These are phyloP conservation scores for Thera obeliscata DNA, from an alignment of 2,888 invertebrate genomes.

Conservation along the genomic window DNA sequence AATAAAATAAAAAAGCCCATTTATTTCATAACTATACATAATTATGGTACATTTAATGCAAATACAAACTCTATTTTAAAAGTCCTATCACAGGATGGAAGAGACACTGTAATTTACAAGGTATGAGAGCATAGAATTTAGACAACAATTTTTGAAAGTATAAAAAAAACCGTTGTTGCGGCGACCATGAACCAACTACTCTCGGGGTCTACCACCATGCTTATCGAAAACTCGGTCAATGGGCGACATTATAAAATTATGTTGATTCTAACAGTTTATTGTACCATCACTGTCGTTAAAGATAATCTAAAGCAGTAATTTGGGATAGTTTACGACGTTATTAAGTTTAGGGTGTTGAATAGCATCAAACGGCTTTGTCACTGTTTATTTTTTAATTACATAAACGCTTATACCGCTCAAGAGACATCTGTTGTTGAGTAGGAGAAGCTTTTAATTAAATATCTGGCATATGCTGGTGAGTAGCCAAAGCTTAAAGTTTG, in stretches of 20 bases:
- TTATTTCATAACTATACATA: no score
- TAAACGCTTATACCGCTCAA: neutral
- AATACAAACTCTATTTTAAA: no score
- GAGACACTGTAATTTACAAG: no score
- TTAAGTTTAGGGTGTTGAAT: constrained; percentile 19
- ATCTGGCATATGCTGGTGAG: constrained; percentile 7
- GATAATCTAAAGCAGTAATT: constrained; percentile 29
- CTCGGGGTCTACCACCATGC: neutral
- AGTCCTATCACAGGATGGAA: no score
- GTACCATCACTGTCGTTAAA: constrained; percentile 13
- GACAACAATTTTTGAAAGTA: no score
- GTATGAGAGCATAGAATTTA: no score
- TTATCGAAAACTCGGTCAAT: constrained; percentile 10
- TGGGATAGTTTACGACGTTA: constrained; percentile 23
- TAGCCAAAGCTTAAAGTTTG: neutral
- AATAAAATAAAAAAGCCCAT: no score
- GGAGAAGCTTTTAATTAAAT: neutral
- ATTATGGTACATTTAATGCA: no score
- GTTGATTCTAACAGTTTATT: constrained; percentile 13
- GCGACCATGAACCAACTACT: no score
- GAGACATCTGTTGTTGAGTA: constrained; percentile 23
- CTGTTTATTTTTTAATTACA: neutral
- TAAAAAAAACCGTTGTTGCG: no score
- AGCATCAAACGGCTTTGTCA: constrained; percentile 7
- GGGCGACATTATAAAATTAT: neutral